Evolutionary conservation across 2,888 invertebrate genomes (phyloP), one percentile per base, ranked within the genome.

Genomic region (Dynastes hyllus): DNA sequence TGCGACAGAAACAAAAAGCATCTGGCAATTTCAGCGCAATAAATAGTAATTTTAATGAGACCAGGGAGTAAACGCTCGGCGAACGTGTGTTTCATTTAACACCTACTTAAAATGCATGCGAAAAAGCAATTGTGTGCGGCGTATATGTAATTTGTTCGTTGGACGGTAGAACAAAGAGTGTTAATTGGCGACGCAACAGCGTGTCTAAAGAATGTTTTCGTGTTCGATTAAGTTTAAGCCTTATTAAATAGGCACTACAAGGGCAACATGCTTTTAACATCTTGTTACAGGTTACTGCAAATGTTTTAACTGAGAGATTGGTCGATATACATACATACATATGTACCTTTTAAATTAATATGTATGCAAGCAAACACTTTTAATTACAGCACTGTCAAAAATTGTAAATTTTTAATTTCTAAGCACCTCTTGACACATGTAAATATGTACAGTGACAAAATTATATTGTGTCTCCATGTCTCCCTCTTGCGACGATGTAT

Each of bases 21-120:
- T 61, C 70, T 45, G 70, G 11, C 11, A 45, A 58, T 50, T 61
- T 32, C 40, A 61, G 32, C 37, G 77, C 70, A 27, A 78, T 78
- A 78, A 78, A 78, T 78, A 70, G 37, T 78, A 50, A n/a, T 71
- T 61, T 78, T 78, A 78, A 78, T 29, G 55, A 78, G 71, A 58
- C n/a, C 55, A 29, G 29, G 16, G 40, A 63, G 71, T 71, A 71
- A 78, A 55, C 61, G 53, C 70, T 69, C 53, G 50, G 77, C 70
- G 77, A 37, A 37, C 55, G 70, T 69, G 40, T 69, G 53, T 77
- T 69, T 45, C 11, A 78, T 78, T 78, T 77, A 67, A 67, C 77
- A 77, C 55, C 65, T 67, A 50, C 66, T 73, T 73, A 73, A 73
- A 73, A 73, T 73, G 73, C 73, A 73, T 73, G 58, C 53, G 53